phyloP scores from a whole-genome alignment of 2,113 vertebrate species.

The Gymnorhina tibicen region DNA sequence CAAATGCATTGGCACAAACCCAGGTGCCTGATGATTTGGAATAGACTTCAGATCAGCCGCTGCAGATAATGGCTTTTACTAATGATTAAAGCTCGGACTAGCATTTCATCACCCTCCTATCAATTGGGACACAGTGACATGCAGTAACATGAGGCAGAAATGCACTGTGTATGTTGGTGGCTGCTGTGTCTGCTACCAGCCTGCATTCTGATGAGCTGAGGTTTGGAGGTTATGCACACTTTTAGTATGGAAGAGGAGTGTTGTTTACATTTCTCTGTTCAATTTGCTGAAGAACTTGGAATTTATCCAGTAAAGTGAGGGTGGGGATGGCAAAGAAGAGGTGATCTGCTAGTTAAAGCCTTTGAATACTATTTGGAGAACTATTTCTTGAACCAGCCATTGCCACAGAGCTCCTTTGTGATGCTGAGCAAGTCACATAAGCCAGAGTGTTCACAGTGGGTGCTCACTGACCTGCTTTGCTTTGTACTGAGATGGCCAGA shows the following conservation, averaged over 20 bases:
- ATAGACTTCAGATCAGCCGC: background rate
- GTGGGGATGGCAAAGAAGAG: background rate
- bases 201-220: background rate
- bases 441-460: background rate
- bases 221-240: background rate
- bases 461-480: background rate
- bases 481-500: background rate
- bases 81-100: conserved; percentile 34
- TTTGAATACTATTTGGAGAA: background rate
- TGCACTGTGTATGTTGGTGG: accelerated
- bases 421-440: background rate
- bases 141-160: conserved; percentile 21
- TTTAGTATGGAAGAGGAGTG: background rate
- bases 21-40: background rate
- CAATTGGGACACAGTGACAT: background rate
- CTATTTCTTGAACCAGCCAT: background rate
- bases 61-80: conserved; percentile 56
- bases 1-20: background rate
- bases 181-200: background rate
- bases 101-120: background rate
- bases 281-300: background rate
- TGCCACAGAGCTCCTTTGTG: background rate
- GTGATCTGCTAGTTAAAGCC: background rate
- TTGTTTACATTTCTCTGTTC: background rate
- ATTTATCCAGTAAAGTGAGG: background rate